phyloP scores from a whole-genome alignment of 2,797 vertebrate genomes.

The Melanotaenia nigrans region DNA sequence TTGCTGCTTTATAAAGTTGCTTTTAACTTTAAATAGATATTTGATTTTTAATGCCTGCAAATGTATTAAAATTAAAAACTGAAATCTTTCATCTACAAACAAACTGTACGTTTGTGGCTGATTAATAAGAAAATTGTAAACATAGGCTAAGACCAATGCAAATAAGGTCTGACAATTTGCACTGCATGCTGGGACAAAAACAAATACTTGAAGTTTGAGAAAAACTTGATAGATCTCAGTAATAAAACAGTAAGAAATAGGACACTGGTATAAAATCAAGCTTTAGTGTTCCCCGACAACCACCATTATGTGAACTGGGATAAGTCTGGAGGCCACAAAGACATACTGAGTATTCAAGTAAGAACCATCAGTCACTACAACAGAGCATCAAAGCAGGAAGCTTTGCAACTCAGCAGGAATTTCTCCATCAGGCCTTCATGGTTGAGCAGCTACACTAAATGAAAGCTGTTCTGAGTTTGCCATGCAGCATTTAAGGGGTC shows the following conservation, averaged over 20 bases:
- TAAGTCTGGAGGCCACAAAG: not conserved
- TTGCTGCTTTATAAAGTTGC: not conserved
- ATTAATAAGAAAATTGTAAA: not conserved
- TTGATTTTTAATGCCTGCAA: not conserved
- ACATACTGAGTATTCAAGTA: not conserved
- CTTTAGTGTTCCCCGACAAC: not conserved
- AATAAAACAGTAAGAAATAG: not conserved
- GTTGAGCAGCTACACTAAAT: no score
- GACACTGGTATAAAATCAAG: not conserved
- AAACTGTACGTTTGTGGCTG: not conserved
- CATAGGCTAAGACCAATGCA: not conserved
- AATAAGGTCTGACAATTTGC: not conserved
- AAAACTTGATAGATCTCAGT: no score
- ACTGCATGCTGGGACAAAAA: not conserved
- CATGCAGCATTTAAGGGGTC: no score
- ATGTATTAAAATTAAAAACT: not conserved
- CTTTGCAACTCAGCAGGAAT: no score
- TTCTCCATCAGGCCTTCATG: no score
- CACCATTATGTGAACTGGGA: not conserved
- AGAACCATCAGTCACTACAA: not conserved
- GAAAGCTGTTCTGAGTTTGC: no score
- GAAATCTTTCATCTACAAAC: not conserved
- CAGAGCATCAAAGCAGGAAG: not conserved
- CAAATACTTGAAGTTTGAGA: no score
- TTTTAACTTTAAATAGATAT: not conserved